Percentiles rank a stretch among this genome's conserved stretches.
Evolutionary conservation across 2,888 invertebrate genomes (phyloP).

Genomic region (Troides oblongomaculatus): DNA sequence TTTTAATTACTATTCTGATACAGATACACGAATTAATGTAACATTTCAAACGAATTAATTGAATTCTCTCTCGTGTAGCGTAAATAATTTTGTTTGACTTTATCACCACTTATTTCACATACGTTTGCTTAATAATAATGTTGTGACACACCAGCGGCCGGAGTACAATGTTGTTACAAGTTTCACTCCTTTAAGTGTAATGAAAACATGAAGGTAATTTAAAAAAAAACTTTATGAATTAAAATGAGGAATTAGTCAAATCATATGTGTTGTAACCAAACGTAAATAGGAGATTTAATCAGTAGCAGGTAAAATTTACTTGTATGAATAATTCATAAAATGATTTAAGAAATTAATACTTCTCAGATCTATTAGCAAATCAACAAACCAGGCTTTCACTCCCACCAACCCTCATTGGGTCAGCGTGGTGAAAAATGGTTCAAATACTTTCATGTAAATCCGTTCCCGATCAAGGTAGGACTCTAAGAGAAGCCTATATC

Average conservation of each 20-base stretch:
- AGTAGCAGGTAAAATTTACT: too few relatives aligned
- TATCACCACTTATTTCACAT: conserved; percentile 24
- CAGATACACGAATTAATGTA: conserved; percentile 29
- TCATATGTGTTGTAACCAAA: too few relatives aligned
- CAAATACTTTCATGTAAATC: too few relatives aligned
- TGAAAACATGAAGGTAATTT: not conserved
- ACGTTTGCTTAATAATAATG: conserved; percentile 8
- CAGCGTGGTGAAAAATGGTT: too few relatives aligned
- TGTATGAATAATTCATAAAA: not conserved
- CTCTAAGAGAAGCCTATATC: too few relatives aligned
- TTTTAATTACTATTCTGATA: conserved; percentile 28
- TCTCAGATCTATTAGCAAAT: too few relatives aligned
- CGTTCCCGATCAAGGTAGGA: too few relatives aligned
- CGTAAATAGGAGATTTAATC: too few relatives aligned
- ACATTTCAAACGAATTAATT: conserved; percentile 29
- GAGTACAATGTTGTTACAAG: not conserved
- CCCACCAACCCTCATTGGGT: too few relatives aligned
- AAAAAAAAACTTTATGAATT: too few relatives aligned
- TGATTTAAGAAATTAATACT: not conserved
- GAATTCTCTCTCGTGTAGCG: conserved; percentile 21
- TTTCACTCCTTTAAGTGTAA: not conserved
- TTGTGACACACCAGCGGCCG: conserved; percentile 7
- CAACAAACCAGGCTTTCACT: too few relatives aligned
- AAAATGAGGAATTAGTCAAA: too few relatives aligned
- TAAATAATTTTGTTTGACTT: conserved; percentile 27